phyloP scores from a whole-genome alignment of 2,888 invertebrate species.

The Idaea biselata region DNA sequence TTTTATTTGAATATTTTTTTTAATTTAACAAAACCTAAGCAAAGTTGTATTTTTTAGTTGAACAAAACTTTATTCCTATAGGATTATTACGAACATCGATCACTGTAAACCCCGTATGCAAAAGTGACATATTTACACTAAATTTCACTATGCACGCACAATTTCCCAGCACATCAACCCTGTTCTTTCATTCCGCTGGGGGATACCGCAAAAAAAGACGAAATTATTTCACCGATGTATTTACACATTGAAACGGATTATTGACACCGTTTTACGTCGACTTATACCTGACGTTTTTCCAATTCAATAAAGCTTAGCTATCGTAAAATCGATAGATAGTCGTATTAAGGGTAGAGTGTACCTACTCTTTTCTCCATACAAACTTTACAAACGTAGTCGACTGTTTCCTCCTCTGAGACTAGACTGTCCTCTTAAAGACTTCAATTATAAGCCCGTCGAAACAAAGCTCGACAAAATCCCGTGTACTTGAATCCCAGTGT shows the following conservation, averaged over 20 bases:
- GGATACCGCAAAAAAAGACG: background rate
- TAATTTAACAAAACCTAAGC: too few relatives aligned
- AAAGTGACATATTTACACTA: background rate
- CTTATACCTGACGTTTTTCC: too few relatives aligned
- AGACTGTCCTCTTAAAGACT: background rate
- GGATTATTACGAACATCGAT: background rate
- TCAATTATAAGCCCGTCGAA: background rate
- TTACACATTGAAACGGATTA: background rate
- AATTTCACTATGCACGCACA: background rate
- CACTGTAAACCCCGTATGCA: background rate
- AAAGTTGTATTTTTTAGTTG: too few relatives aligned
- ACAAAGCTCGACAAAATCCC: conserved; percentile 1
- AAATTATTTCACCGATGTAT: background rate
- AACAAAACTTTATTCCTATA: background rate
- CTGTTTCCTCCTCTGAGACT: too few relatives aligned
- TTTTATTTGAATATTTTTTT: too few relatives aligned
- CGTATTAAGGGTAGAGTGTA: too few relatives aligned
- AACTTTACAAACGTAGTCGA: too few relatives aligned
- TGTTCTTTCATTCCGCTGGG: background rate
- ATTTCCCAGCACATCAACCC: background rate
- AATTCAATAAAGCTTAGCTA: background rate
- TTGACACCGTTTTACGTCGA: background rate
- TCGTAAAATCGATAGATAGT: background rate
- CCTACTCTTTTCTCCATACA: too few relatives aligned
- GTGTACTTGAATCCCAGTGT: conserved; percentile 13